These are phyloP conservation scores for Rhyacophila evoluta DNA, from an alignment of 2,888 invertebrate species.

Conservation along the genomic window DNA sequence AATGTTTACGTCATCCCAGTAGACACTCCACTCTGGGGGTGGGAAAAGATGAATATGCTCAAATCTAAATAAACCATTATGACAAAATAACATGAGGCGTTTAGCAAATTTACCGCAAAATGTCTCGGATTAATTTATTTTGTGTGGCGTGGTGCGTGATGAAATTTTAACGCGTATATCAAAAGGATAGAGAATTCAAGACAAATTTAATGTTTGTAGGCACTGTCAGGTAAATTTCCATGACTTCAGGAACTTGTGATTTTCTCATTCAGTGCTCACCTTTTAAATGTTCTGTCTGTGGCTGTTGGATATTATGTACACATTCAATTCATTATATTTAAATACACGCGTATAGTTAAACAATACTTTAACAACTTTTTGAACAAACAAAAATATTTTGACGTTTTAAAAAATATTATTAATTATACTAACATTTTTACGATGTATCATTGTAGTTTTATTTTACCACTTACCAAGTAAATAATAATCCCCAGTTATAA, in stretches of 20 bases:
- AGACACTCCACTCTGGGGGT: neutral
- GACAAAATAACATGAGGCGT: neutral
- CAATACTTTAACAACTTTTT: no score
- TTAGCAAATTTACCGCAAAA: constrained; percentile 10
- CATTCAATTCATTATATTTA: neutral
- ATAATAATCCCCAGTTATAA: no score
- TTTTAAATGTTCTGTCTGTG: neutral
- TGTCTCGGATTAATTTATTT: constrained; percentile 12
- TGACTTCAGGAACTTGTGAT: neutral
- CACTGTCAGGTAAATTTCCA: neutral
- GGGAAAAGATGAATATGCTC: neutral
- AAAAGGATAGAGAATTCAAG: constrained; percentile 1
- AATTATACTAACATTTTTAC: no score
- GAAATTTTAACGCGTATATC: constrained; percentile 4
- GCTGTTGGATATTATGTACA: neutral
- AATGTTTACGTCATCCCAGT: neutral
- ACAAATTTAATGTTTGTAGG: neutral
- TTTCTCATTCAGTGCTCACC: neutral
- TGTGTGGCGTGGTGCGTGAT: neutral
- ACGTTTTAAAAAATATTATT: no score
- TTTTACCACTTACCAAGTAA: no score
- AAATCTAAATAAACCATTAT: constrained; percentile 14
- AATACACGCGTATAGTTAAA: neutral
- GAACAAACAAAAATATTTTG: no score
- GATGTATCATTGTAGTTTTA: no score